Percentiles rank a stretch among this genome's conserved stretches.
These are phyloP conservation scores for Belonocnema kinseyi DNA, from an alignment of 1,140 invertebrate species.

Conservation along the genomic window DNA sequence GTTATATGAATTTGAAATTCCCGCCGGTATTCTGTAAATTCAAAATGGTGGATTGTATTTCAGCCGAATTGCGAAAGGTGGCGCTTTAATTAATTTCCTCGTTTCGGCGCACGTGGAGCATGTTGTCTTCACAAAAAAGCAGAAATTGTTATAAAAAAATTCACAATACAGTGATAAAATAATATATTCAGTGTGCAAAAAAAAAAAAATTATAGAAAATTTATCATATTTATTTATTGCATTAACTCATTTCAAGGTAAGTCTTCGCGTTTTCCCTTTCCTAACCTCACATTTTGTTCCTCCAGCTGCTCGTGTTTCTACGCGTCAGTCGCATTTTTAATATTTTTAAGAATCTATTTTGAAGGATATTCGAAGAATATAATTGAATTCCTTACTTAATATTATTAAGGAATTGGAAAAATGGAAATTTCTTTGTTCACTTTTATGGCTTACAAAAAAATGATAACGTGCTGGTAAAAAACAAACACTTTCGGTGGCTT, in stretches of 20 bases:
- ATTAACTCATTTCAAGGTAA: slow-evolving; percentile 18
- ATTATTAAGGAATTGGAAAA: no score
- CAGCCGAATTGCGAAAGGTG: neutral
- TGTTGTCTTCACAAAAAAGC: slow-evolving; percentile 1
- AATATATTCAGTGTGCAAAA: neutral
- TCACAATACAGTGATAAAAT: slow-evolving; percentile 9
- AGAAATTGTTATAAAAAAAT: neutral
- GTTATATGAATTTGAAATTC: no score
- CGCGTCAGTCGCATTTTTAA: no score
- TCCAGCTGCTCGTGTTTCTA: slow-evolving; percentile 1
- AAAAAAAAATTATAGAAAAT: neutral
- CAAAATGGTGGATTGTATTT: no score
- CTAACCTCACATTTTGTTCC: neutral
- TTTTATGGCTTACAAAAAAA: no score
- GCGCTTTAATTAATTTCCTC: neutral
- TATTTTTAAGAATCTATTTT: no score
- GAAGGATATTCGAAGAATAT: no score
- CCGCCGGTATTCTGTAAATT: no score
- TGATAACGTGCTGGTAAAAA: no score
- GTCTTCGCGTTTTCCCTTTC: neutral
- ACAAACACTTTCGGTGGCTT: no score
- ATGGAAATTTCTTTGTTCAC: no score
- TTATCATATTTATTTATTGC: slow-evolving; percentile 26
- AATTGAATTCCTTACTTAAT: no score
- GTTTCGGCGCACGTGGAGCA: slow-evolving; percentile 17